Percentiles rank a stretch among this genome's conserved stretches.
phyloP scores from a whole-genome alignment of 2,113 vertebrate genomes.

The Grus americana region DNA sequence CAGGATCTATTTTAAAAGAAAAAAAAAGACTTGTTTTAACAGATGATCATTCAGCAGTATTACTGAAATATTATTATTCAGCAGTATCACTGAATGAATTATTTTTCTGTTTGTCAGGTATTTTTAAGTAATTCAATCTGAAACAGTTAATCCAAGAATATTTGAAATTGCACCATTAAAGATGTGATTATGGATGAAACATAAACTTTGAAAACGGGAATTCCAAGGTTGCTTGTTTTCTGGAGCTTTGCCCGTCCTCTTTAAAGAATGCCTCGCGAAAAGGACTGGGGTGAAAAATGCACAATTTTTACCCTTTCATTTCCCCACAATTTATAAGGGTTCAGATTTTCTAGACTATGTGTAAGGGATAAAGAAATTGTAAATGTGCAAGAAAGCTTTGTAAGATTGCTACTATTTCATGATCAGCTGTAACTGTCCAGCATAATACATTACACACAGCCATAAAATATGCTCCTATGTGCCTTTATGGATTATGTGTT shows the following conservation, averaged over 20 bases:
- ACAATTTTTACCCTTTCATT: not conserved
- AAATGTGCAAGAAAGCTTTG: not conserved
- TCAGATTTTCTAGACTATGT: not conserved
- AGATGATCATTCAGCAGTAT: not conserved
- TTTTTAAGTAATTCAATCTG: not conserved
- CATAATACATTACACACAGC: not conserved
- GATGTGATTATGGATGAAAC: not conserved
- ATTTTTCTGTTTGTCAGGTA: not conserved
- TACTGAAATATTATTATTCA: not conserved
- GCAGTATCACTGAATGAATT: not conserved
- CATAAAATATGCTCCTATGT: not conserved
- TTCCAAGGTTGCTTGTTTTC: not conserved
- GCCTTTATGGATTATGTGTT: constrained; percentile 2
- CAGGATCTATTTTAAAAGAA: not conserved
- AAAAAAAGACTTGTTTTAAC: not conserved
- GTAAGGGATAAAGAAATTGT: not conserved
- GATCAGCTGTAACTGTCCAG: not conserved
- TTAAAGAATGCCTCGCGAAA: not conserved
- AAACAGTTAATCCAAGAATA: not conserved
- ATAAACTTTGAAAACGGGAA: not conserved
- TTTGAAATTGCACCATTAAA: not conserved
- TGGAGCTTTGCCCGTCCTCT: not conserved
- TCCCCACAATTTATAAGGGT: not conserved
- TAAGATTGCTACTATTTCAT: not conserved
- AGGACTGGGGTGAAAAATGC: not conserved